Conservation (phyloP, 1,140 invertebrate species). For the Scylla paramamosain region DNA sequence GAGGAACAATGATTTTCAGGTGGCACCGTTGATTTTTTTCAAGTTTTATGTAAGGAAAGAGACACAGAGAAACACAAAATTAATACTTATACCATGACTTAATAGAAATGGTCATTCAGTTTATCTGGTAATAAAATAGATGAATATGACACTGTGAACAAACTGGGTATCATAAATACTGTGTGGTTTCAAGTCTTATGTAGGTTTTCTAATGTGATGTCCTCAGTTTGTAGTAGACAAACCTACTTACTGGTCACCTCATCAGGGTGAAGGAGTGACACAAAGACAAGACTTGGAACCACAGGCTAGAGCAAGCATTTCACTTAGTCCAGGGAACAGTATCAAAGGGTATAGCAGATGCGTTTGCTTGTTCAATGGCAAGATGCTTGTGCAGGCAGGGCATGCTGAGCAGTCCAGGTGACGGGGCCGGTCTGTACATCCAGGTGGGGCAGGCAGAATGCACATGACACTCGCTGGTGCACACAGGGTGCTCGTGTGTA, state of each 20-base stretch:
- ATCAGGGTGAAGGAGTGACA: neutral
- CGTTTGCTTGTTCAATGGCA: constrained; percentile 62
- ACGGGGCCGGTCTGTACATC: constrained; percentile 35
- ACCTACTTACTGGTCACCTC: constrained; percentile 21
- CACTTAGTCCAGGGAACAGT: constrained; percentile 74
- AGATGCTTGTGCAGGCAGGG: constrained; percentile 63
- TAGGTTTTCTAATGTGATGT: neutral
- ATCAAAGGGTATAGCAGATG: constrained; percentile 75
- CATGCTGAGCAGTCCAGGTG: constrained; percentile 33
- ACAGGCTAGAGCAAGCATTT: constrained; percentile 72
- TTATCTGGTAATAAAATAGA: constrained; percentile 75
- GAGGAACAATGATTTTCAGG: constrained; percentile 74
- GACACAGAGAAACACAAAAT: constrained; percentile 77
- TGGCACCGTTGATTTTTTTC: constrained; percentile 74
- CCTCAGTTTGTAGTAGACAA: neutral
- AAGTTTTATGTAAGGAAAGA: constrained; percentile 76
- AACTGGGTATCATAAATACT: constrained; percentile 71
- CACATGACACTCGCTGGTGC: constrained; percentile 16
- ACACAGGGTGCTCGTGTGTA: constrained; percentile 41
- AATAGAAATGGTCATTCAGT: constrained; percentile 75
- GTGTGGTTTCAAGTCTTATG: constrained; percentile 71
- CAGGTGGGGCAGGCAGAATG: constrained; percentile 29
- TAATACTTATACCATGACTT: constrained; percentile 75
- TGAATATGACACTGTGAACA: constrained; percentile 74
- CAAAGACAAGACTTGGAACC: constrained; percentile 65